Conservation (phyloP, 2,113 vertebrate genomes). For the Chrysemys picta region DNA sequence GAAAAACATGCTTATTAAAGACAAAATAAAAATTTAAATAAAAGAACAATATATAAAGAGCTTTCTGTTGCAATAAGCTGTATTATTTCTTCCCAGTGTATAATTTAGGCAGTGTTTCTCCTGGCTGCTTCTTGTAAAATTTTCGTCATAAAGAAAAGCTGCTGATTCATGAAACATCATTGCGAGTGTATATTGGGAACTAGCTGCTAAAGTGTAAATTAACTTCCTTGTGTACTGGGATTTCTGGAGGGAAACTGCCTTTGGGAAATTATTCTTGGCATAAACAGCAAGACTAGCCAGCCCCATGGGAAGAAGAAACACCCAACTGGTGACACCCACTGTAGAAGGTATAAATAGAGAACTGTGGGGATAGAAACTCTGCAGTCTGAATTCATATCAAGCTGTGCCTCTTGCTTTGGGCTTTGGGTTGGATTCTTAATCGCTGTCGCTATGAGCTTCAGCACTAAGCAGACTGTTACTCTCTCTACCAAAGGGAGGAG, state of each 20-base stretch:
- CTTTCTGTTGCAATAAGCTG: conserved; percentile 70
- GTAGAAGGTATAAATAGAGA: conserved; percentile 75
- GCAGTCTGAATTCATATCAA: conserved; percentile 62
- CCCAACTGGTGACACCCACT: not conserved
- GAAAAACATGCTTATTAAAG: conserved; percentile 63
- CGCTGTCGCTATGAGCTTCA: conserved; percentile 71
- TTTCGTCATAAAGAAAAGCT: conserved; percentile 69
- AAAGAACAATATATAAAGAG: conserved; percentile 66
- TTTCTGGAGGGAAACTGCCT: fast-evolving
- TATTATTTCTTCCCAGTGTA: conserved; percentile 70
- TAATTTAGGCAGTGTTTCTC: conserved; percentile 74
- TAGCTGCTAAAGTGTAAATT: conserved; percentile 71
- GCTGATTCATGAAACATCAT: conserved; percentile 71
- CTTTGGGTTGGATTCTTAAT: conserved; percentile 50
- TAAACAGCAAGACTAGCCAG: not conserved
- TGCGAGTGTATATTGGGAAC: conserved; percentile 70
- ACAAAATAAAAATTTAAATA: conserved; percentile 71
- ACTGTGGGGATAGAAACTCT: not conserved
- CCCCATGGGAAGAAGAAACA: not conserved
- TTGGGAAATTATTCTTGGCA: not conserved
- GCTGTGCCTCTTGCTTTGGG: conserved; percentile 65
- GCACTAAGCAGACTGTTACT: conserved; percentile 71
- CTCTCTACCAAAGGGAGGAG: conserved; percentile 64
- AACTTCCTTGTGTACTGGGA: conserved; percentile 31
- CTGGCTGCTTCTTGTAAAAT: conserved; percentile 65